Evolutionary conservation across 2,888 invertebrate genomes (phyloP).

Genomic region (Rhamphomyia laevipes): DNA sequence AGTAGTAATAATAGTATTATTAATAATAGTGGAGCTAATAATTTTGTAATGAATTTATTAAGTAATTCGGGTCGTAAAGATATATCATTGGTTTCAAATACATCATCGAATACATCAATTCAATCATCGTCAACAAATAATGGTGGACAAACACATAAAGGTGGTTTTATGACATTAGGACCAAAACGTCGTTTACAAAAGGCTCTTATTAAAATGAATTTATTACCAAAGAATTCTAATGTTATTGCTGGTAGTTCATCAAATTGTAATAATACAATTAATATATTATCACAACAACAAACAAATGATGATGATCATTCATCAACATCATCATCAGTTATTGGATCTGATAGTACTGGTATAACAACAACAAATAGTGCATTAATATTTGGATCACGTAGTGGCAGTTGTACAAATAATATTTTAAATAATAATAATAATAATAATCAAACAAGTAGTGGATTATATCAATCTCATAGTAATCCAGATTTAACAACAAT

Average conservation of each 20-base stretch:
- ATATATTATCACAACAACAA: neutral
- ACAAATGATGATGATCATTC: constrained; percentile 19
- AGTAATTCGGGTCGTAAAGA: constrained; percentile 13
- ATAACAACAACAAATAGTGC: too few species aligned
- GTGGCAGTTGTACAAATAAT: constrained; percentile 2
- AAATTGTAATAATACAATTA: too few species aligned
- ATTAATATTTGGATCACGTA: neutral
- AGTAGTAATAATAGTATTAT: constrained; percentile 11
- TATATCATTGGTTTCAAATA: constrained; percentile 10
- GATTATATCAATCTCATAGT: constrained; percentile 71
- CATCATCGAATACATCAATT: constrained; percentile 26
- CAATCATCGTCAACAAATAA: constrained; percentile 44
- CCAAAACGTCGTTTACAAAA: constrained; percentile 74
- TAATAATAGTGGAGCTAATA: constrained; percentile 12
- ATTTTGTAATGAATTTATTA: constrained; percentile 20
- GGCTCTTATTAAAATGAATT: constrained; percentile 79
- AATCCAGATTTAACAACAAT: constrained; percentile 78
- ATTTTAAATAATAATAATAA: constrained; percentile 12
- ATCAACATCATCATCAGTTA: constrained; percentile 38
- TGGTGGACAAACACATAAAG: constrained; percentile 42
- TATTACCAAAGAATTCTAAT: constrained; percentile 69
- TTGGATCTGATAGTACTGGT: constrained; percentile 23
- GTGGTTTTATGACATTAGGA: constrained; percentile 82
- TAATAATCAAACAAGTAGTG: constrained; percentile 39
- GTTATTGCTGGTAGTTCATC: constrained; percentile 14